Evolutionary conservation across 2,797 vertebrate species (phyloP).

Genomic region (Gymnocypris eckloni): DNA sequence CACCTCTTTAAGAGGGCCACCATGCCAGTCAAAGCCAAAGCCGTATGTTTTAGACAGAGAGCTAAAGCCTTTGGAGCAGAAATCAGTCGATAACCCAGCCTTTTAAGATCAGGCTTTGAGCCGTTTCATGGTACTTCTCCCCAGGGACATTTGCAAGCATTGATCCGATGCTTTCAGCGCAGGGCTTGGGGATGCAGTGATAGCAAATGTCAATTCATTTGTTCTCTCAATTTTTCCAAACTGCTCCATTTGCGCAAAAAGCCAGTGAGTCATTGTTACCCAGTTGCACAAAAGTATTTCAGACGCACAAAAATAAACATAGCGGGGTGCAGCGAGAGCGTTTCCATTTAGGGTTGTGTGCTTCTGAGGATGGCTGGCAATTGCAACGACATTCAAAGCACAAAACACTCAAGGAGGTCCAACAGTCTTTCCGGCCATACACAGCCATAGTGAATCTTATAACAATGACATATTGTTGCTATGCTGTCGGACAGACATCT

Average conservation of each 20-base stretch:
- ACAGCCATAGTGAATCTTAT: constrained; percentile 13
- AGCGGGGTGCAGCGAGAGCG: background rate
- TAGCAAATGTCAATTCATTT: constrained; percentile 69
- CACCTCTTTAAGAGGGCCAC: constrained; percentile 57
- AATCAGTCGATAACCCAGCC: constrained; percentile 76
- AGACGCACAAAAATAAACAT: constrained; percentile 48
- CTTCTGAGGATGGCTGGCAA: constrained; percentile 14
- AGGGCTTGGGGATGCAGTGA: constrained; percentile 62
- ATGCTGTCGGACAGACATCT: constrained; percentile 34
- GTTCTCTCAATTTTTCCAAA: constrained; percentile 63
- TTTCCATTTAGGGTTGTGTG: constrained; percentile 24
- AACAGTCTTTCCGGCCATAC: constrained; percentile 28
- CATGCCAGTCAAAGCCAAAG: constrained; percentile 68
- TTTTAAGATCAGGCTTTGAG: constrained; percentile 75
- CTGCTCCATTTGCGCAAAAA: constrained; percentile 57
- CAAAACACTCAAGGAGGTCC: constrained; percentile 13
- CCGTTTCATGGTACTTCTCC: constrained; percentile 71
- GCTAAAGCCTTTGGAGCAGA: constrained; percentile 68
- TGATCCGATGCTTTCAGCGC: constrained; percentile 73
- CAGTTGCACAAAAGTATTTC: constrained; percentile 45
- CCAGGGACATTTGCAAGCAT: constrained; percentile 71
- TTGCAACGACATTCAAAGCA: constrained; percentile 13
- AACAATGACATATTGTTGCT: background rate
- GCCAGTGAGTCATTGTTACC: constrained; percentile 59
- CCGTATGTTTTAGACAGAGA: constrained; percentile 56